Base-by-base conservation (phyloP, 1,140 invertebrate genomes). In the Heterodera carotae region DNA sequence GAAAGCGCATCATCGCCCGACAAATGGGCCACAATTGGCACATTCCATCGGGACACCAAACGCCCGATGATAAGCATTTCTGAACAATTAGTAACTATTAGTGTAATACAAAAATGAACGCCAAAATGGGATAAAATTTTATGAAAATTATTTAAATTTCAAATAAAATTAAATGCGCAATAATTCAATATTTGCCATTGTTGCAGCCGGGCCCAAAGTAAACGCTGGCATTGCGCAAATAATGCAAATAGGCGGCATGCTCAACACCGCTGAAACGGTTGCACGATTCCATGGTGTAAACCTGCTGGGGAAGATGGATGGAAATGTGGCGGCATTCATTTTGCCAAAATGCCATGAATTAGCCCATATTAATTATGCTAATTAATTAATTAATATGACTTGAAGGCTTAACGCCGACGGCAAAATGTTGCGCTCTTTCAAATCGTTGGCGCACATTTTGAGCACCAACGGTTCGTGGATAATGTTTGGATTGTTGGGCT, bases 21-120 rank as follows among this genome's bases (percentile, higher is more conserved):
- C 82, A 87, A 81, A 68, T 87, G 85, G 22, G 85, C 85, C 64
- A 87, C 85, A 69, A 87, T 87, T 18, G 85, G 85, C 10, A 87
- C 86, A 60, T 87, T 87, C 85, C 85, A 87, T 12, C 85, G 79
- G 39, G 85, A 84, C 3, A 79, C 86, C 15, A 87, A 76, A 18
- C 85, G 83, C 7, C 85, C 85, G 67, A 87, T 88, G 4, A 87
- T 82, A 4, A 88, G 77, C 85, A 87, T 87, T 81, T 87, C 85
- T 86, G n/a, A 36, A 73, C 18, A 2, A 22, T 22, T 12, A n/a
- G n/a, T n/a, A n/a, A n/a, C n/a, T n/a, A n/a, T n/a, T n/a, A n/a
- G n/a, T n/a, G n/a, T n/a, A n/a, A n/a, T n/a, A n/a, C n/a, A n/a
- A n/a, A n/a, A n/a, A n/a, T n/a, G n/a, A n/a, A n/a, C n/a, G n/a